phyloP scores from a whole-genome alignment of 2,797 vertebrate genomes.

The Argyrosomus regius region DNA sequence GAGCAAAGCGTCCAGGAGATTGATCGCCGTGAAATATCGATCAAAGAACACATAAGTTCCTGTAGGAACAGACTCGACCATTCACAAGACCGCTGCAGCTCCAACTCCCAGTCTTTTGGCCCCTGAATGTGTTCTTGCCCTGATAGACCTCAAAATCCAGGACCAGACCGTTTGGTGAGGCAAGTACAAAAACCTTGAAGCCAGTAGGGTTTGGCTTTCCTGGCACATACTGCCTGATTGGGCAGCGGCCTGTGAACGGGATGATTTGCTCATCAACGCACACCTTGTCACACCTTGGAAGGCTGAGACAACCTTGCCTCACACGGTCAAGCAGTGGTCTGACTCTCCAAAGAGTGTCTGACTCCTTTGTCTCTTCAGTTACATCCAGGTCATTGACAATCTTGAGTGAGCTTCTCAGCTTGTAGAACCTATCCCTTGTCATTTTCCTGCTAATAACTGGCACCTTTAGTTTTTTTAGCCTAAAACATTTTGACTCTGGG shows the following conservation, averaged over 20 bases:
- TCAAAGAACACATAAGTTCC: constrained; percentile 1
- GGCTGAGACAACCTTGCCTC: constrained; percentile 38
- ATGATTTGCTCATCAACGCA: constrained; percentile 15
- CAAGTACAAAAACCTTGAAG: constrained; percentile 58
- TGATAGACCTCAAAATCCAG: constrained; percentile 56
- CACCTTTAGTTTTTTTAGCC: constrained; percentile 33
- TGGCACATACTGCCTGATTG: constrained; percentile 44
- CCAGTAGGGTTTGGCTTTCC: constrained; percentile 51
- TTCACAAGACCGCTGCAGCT: not conserved
- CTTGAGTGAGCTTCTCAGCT: constrained; percentile 36
- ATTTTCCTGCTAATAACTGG: constrained; percentile 35
- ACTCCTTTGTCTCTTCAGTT: constrained; percentile 34
- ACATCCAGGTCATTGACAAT: constrained; percentile 28
- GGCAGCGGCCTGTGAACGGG: constrained; percentile 41
- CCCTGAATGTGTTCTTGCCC: constrained; percentile 35
- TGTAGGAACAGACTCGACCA: not conserved
- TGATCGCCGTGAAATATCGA: not conserved
- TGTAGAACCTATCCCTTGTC: constrained; percentile 29
- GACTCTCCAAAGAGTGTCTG: constrained; percentile 50
- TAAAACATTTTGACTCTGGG: constrained; percentile 30
- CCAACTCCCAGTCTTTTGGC: constrained; percentile 6
- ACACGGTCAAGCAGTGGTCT: constrained; percentile 32
- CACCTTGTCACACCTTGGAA: constrained; percentile 17
- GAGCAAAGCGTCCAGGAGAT: not conserved
- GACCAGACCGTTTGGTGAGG: constrained; percentile 45